Conservation (phyloP, 2,888 invertebrate genomes). For the Morinoia aosen region DNA sequence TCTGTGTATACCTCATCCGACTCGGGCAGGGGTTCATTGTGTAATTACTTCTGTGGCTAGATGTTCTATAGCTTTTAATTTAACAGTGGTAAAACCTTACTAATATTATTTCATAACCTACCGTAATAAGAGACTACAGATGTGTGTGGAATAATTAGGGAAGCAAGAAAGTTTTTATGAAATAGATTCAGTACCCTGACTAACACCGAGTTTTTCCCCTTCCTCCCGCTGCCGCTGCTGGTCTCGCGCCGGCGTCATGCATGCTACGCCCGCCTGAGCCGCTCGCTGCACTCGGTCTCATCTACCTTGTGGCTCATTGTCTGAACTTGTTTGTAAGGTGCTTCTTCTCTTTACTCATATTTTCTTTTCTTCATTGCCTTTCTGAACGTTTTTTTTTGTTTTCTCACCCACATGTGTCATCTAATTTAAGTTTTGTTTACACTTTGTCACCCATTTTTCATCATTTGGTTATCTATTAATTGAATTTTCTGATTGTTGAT, state of each 20-base stretch:
- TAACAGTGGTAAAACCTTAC: neutral
- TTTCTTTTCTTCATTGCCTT: too few species aligned
- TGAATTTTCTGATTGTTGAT: neutral
- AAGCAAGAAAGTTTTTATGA: neutral
- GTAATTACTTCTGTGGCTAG: neutral
- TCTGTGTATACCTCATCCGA: neutral
- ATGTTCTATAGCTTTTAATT: neutral
- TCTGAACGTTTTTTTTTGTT: neutral
- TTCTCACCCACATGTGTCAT: neutral
- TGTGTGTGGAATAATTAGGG: neutral
- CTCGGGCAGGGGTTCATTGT: neutral
- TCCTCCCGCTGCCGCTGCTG: conserved; percentile 3
- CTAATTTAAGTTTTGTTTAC: neutral
- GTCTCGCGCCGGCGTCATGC: neutral
- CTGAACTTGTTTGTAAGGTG: neutral
- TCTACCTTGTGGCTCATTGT: neutral
- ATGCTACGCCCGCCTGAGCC: neutral
- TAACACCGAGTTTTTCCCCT: neutral
- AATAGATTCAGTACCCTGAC: neutral
- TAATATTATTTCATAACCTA: neutral
- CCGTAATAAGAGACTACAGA: neutral
- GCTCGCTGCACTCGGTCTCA: neutral
- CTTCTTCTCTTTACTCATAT: neutral
- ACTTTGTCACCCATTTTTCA: neutral
- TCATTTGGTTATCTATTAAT: neutral